A percentile compares a stretch with the other conserved stretches of the same genome.
Conservation (phyloP, 2,113 vertebrate species). For the Neodon shergylaensis region DNA sequence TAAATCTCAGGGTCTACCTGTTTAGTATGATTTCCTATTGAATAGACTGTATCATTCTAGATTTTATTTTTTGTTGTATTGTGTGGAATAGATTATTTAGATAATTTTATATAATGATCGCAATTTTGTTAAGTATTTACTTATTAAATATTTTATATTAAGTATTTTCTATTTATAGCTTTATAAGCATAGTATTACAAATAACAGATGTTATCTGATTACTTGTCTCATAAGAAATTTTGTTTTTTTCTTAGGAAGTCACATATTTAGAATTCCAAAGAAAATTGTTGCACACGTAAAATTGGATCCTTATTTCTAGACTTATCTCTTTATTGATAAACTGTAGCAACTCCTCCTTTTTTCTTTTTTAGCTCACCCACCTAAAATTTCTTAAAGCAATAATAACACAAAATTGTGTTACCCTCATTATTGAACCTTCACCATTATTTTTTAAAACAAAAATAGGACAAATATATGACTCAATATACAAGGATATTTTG, state of each 20-base stretch:
- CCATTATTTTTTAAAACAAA: not conserved
- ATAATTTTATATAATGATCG: not conserved
- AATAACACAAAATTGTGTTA: not conserved
- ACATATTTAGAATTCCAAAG: not conserved
- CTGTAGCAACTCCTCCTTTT: not conserved
- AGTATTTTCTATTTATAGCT: not conserved
- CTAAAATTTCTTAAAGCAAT: not conserved
- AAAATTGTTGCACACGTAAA: not conserved
- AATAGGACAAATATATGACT: not conserved
- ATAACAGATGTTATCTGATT: not conserved
- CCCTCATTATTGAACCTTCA: not conserved
- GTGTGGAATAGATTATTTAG: not conserved
- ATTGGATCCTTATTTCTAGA: not conserved
- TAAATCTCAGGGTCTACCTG: not conserved
- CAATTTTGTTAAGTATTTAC: not conserved
- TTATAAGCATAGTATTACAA: not conserved
- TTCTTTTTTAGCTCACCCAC: not conserved
- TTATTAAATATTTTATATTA: not conserved
- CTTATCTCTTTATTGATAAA: not conserved
- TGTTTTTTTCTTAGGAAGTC: not conserved
- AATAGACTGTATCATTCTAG: not conserved
- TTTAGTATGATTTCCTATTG: not conserved
- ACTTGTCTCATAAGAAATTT: not conserved
- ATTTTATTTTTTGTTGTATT: not conserved
- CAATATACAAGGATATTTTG: not conserved